Percentiles rank a stretch among this genome's conserved stretches.
Evolutionary conservation across 2,888 invertebrate genomes (phyloP).

Genomic region (Trichacis sp.): DNA sequence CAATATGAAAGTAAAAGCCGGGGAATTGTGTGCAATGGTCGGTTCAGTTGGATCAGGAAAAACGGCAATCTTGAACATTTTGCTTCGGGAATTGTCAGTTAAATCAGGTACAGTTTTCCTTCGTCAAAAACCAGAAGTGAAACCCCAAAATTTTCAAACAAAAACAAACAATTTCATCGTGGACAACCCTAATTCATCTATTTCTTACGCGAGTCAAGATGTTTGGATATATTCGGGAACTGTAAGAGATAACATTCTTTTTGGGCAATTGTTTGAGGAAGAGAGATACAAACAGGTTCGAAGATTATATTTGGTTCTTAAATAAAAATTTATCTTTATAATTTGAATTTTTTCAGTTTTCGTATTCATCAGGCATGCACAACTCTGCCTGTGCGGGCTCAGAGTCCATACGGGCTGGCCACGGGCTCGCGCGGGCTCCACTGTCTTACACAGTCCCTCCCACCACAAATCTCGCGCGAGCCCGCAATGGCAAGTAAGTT

Average conservation of each 20-base stretch:
- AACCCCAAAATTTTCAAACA: slow-evolving; percentile 29
- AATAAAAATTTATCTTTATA: not conserved
- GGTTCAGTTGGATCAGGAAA: slow-evolving; percentile 80
- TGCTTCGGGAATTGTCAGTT: slow-evolving; percentile 69
- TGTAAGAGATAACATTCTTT: slow-evolving; percentile 80
- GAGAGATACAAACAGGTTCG: slow-evolving; percentile 75
- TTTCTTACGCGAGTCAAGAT: slow-evolving; percentile 72
- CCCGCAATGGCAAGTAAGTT: too few relatives aligned
- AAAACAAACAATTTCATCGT: too few relatives aligned
- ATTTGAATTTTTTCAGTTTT: too few relatives aligned
- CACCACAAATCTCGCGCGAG: too few relatives aligned
- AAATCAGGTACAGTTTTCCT: slow-evolving; percentile 64
- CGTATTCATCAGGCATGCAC: too few relatives aligned
- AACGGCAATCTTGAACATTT: slow-evolving; percentile 67
- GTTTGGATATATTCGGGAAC: slow-evolving; percentile 78
- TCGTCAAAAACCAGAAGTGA: slow-evolving; percentile 18
- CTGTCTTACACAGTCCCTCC: too few relatives aligned
- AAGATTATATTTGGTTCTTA: not conserved
- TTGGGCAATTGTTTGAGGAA: slow-evolving; percentile 75
- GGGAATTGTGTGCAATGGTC: slow-evolving; percentile 72
- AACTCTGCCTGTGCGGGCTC: too few relatives aligned
- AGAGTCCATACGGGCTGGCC: too few relatives aligned
- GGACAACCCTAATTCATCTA: slow-evolving; percentile 49
- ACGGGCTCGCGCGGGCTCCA: too few relatives aligned
- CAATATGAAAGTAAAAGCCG: slow-evolving; percentile 65